phyloP scores from a whole-genome alignment of 2,888 invertebrate genomes.

The Cheilosia vernalis region DNA sequence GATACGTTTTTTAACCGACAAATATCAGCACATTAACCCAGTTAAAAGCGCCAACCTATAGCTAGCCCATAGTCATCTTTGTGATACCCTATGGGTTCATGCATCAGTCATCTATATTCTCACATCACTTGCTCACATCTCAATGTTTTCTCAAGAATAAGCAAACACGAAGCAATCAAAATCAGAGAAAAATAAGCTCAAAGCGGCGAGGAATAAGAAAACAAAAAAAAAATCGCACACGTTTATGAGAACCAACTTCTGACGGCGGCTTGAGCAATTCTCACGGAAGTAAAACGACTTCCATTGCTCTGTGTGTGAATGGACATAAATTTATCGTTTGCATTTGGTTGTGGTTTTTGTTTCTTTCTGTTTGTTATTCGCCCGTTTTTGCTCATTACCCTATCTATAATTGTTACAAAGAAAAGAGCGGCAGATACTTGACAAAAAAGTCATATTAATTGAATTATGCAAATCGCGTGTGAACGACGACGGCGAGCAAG shows the following conservation, averaged over 20 bases:
- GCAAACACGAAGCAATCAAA: constrained; percentile 22
- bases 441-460: constrained; percentile 49
- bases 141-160: constrained; percentile 10
- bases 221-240: constrained; percentile 39
- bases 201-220: constrained; percentile 4
- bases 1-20: too few relatives aligned
- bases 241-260: constrained; percentile 62
- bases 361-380: constrained; percentile 11
- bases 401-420: constrained; percentile 52
- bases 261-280: constrained; percentile 38
- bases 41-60: neutral
- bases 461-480: constrained; percentile 54
- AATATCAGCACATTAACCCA: constrained; percentile 42
- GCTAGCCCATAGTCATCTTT: neutral
- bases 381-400: constrained; percentile 57
- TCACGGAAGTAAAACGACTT: constrained; percentile 71
- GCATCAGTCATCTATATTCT: constrained; percentile 13
- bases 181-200: constrained; percentile 21
- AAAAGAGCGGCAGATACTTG: neutral
- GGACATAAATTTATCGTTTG: constrained; percentile 59
- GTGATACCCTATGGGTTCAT: constrained; percentile 1
- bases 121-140: constrained; percentile 8
- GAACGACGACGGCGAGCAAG: constrained; percentile 2
- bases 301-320: constrained; percentile 59
- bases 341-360: neutral